A percentile compares a stretch with the other conserved stretches of the same genome.
phyloP scores from a whole-genome alignment of 2,888 invertebrate genomes.

The Hesperia comma region DNA sequence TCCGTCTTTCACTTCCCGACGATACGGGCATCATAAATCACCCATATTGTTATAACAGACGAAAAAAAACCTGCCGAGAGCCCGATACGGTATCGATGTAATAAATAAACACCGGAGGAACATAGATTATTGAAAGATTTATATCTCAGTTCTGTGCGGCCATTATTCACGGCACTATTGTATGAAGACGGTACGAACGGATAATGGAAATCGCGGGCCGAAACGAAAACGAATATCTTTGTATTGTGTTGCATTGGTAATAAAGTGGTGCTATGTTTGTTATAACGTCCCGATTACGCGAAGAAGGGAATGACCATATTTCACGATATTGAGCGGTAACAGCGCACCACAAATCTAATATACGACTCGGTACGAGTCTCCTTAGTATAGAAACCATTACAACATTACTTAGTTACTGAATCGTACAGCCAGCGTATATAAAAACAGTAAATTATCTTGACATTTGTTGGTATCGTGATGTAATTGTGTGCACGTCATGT shows the following conservation, averaged over 20 bases:
- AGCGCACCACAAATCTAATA: background rate
- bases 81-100: slow-evolving; percentile 62
- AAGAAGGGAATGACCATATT: background rate
- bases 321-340: background rate
- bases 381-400: too few species aligned
- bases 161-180: slow-evolving; percentile 76
- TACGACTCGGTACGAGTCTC: too few species aligned
- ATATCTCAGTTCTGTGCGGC: slow-evolving; percentile 68
- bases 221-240: slow-evolving; percentile 40
- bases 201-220: slow-evolving; percentile 49
- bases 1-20: slow-evolving; percentile 39
- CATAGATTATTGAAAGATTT: slow-evolving; percentile 81
- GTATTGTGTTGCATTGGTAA: slow-evolving; percentile 48
- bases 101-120: slow-evolving; percentile 75
- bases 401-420: too few species aligned
- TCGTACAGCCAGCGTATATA: too few species aligned
- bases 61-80: slow-evolving; percentile 56
- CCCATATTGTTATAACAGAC: slow-evolving; percentile 65
- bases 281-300: slow-evolving; percentile 18
- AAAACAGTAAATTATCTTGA: too few species aligned
- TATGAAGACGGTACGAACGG: slow-evolving; percentile 60
- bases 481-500: too few species aligned
- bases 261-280: slow-evolving; percentile 40
- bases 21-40: slow-evolving; percentile 66
- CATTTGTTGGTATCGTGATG: too few species aligned